Conservation (phyloP, 1,140 invertebrate species). For the Drosophila albomicans region DNA sequence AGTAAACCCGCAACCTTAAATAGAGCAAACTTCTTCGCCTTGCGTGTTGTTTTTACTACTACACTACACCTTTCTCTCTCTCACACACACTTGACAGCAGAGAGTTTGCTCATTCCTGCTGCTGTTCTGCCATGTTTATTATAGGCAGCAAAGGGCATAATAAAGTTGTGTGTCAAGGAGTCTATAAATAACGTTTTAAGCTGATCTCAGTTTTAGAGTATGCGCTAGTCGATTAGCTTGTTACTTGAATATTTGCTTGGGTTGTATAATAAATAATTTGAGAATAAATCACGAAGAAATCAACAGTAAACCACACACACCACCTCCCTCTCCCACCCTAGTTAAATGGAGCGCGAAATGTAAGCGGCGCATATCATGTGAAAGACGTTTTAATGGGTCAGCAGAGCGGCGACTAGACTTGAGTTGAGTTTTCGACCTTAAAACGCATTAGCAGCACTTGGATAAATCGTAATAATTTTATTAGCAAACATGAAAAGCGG, state of each 20-base stretch:
- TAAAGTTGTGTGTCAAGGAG: slow-evolving; percentile 10
- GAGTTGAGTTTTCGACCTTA: slow-evolving; percentile 60
- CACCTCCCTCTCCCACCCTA: background rate
- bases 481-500: slow-evolving; percentile 75
- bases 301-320: slow-evolving; percentile 2
- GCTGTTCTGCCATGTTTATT: slow-evolving; percentile 28
- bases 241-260: slow-evolving; percentile 34
- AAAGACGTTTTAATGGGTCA: slow-evolving; percentile 74
- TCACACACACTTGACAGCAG: slow-evolving; percentile 6
- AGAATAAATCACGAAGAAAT: slow-evolving; percentile 44
- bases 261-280: slow-evolving; percentile 70
- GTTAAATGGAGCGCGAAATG: slow-evolving; percentile 78
- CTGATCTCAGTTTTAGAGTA: slow-evolving; percentile 15
- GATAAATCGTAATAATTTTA: slow-evolving; percentile 79
- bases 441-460: slow-evolving; percentile 77
- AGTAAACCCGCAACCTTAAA: slow-evolving; percentile 70
- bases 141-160: slow-evolving; percentile 18
- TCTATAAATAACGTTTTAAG: slow-evolving; percentile 11
- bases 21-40: slow-evolving; percentile 52
- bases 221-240: slow-evolving; percentile 7
- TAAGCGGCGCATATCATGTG: slow-evolving; percentile 61
- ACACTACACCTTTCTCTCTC: slow-evolving; percentile 11
- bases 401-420: slow-evolving; percentile 28
- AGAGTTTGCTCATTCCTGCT: slow-evolving; percentile 37
- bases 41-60: slow-evolving; percentile 56